Percentiles rank a stretch among this genome's conserved stretches.
Conservation (phyloP, 2,888 invertebrate species). For the Smittia aterrima region DNA sequence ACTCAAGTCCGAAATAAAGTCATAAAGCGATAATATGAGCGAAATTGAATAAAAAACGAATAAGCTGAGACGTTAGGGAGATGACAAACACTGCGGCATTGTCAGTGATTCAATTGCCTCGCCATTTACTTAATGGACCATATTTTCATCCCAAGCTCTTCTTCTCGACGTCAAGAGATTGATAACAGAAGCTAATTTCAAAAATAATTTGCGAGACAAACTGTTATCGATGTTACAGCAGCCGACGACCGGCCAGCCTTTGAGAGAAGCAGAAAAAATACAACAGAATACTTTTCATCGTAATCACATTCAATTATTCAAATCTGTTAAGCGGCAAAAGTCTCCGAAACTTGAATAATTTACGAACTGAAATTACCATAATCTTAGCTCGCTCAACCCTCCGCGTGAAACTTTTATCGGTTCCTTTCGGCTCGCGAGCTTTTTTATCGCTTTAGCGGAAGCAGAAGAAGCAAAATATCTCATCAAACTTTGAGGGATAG, state of each 20-base stretch:
- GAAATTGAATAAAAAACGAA: background rate
- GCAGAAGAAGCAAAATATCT: background rate
- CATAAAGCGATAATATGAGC: background rate
- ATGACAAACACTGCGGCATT: background rate
- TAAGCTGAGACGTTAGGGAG: background rate
- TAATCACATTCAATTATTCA: slow-evolving; percentile 36
- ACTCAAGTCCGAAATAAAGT: background rate
- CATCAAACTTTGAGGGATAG: background rate
- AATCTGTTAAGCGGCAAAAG: slow-evolving; percentile 36
- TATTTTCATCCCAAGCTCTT: background rate
- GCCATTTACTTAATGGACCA: slow-evolving; percentile 7
- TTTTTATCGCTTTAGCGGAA: background rate
- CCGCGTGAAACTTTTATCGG: background rate
- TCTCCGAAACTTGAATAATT: slow-evolving; percentile 34
- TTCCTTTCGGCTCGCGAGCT: background rate
- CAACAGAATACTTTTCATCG: background rate
- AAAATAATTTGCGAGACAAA: background rate
- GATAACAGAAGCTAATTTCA: background rate
- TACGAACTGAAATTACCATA: slow-evolving; percentile 24
- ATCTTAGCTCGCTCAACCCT: background rate
- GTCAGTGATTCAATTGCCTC: background rate
- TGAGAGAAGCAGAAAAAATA: background rate
- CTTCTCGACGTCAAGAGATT: background rate
- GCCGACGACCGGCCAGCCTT: background rate
- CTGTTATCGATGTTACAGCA: background rate